Conservation (phyloP, 2,113 vertebrate genomes). For the Abramis brama region DNA sequence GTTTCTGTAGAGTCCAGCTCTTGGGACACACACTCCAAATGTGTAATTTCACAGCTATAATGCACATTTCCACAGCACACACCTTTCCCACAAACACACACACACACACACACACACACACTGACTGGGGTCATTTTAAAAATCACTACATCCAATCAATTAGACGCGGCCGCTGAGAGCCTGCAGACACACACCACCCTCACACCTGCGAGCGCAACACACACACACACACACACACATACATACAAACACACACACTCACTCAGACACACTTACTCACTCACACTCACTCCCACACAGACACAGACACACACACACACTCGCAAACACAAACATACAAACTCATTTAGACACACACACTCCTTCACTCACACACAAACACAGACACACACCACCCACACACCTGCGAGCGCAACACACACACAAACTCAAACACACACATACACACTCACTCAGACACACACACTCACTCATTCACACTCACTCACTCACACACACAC, state of each 20-base stretch:
- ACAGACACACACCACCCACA: too few species aligned
- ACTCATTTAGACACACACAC: too few species aligned
- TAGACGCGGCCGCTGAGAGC: constrained; percentile 31
- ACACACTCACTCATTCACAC: background rate
- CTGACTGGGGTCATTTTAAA: constrained; percentile 44
- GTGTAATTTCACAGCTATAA: constrained; percentile 56
- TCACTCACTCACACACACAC: too few species aligned
- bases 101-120: constrained; percentile 26
- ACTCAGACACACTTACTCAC: background rate
- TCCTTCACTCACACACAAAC: too few species aligned
- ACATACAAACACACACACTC: background rate
- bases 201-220: background rate
- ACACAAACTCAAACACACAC: constrained; percentile 7
- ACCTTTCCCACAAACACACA: constrained; percentile 28
- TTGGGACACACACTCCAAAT: constrained; percentile 20
- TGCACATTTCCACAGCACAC: constrained; percentile 48
- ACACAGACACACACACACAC: too few species aligned
- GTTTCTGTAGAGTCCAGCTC: constrained; percentile 33
- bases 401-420: too few species aligned
- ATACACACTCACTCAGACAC: constrained; percentile 31
- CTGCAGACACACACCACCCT: constrained; percentile 26
- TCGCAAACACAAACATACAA: too few species aligned
- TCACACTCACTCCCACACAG: too few species aligned
- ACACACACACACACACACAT: constrained; percentile 28
- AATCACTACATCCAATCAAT: constrained; percentile 52